Evolutionary conservation across 2,888 invertebrate species (phyloP).

Genomic region (Scaptomyza polygonia): DNA sequence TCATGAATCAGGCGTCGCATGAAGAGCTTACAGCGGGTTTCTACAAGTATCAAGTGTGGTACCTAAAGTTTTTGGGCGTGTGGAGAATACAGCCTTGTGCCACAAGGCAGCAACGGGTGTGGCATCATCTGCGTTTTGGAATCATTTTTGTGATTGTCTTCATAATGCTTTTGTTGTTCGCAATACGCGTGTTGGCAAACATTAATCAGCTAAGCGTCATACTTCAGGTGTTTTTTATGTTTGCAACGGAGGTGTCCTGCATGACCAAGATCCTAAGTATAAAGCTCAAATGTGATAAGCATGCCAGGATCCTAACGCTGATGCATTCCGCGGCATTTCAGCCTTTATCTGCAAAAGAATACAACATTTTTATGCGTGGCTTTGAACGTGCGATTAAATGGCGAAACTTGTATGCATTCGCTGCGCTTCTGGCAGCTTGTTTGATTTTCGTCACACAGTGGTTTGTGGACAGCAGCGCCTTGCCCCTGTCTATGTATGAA

Average conservation of each 20-base stretch:
- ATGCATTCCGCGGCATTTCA: conserved; percentile 44
- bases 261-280: conserved; percentile 62
- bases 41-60: conserved; percentile 63
- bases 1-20: conserved; percentile 41
- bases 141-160: conserved; percentile 44
- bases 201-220: conserved; percentile 62
- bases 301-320: conserved; percentile 33
- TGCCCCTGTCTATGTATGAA: conserved; percentile 64
- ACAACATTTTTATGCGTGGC: conserved; percentile 20
- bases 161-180: conserved; percentile 61
- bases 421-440: conserved; percentile 48
- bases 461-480: conserved; percentile 38
- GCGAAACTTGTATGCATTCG: conserved; percentile 52
- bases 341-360: conserved; percentile 42
- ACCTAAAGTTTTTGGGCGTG: conserved; percentile 50
- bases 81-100: conserved; percentile 36
- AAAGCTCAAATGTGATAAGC: conserved; percentile 22
- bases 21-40: conserved; percentile 36
- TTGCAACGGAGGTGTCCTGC: conserved; percentile 67
- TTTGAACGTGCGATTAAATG: conserved; percentile 33
- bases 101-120: conserved; percentile 10
- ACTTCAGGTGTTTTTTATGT: conserved; percentile 70
- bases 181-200: conserved; percentile 54
- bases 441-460: conserved; percentile 52
- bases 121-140: conserved; percentile 30